These are phyloP conservation scores for Pocillopora verrucosa DNA, from an alignment of 64 coral and sea anemone genomes.

Conservation along the genomic window DNA sequence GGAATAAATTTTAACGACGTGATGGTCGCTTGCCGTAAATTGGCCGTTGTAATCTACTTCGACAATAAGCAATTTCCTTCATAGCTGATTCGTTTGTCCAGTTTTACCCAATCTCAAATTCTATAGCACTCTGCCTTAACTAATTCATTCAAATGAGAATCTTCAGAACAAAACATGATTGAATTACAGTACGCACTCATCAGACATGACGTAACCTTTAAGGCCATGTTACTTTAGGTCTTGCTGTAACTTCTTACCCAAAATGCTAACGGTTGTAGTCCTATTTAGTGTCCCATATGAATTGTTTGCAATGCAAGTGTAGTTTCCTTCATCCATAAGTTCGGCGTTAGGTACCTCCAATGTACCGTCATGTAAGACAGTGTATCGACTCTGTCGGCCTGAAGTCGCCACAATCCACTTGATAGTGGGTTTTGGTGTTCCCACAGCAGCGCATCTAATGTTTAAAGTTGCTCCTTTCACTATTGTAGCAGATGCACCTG, in stretches of 20 bases:
- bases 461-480: constrained; percentile 70
- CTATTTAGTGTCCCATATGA: constrained; percentile 65
- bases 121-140: too few relatives aligned
- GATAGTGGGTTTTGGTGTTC: constrained; percentile 63
- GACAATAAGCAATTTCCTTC: too few relatives aligned
- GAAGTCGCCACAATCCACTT: constrained; percentile 64
- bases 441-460: constrained; percentile 59
- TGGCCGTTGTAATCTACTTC: too few relatives aligned
- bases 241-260: constrained; percentile 42
- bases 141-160: too few relatives aligned
- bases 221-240: background rate
- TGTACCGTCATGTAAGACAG: constrained; percentile 65
- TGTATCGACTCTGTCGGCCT: constrained; percentile 43
- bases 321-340: constrained; percentile 81
- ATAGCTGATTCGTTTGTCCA: too few relatives aligned
- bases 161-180: too few relatives aligned
- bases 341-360: constrained; percentile 62
- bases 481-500: constrained; percentile 64
- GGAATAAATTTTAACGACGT: too few relatives aligned
- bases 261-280: constrained; percentile 76
- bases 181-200: too few relatives aligned
- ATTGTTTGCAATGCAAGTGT: constrained; percentile 80
- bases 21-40: too few relatives aligned
- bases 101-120: too few relatives aligned
- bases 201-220: too few relatives aligned